Percentiles rank a stretch among this genome's conserved stretches.
Evolutionary conservation across 23 tunicate genomes (phyloP).

Genomic region (Ascidia mentula): DNA sequence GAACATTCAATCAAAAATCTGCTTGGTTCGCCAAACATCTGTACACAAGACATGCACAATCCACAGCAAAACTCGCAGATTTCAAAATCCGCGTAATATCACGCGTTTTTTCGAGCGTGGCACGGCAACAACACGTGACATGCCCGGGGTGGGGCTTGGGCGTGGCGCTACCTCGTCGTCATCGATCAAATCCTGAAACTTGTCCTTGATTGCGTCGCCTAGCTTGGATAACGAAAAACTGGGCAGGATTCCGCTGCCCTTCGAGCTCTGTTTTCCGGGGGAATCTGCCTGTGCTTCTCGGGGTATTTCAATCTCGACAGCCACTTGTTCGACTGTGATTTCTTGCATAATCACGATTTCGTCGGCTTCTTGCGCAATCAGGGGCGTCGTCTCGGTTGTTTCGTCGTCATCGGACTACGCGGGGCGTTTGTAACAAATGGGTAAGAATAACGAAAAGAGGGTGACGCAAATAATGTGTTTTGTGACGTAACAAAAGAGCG

Average conservation of each 20-base stretch:
- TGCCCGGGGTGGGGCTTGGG: constrained; percentile 3
- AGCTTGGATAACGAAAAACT: neutral
- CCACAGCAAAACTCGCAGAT: too few species aligned
- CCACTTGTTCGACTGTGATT: neutral
- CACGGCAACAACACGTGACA: neutral
- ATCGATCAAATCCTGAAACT: neutral
- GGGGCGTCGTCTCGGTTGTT: neutral
- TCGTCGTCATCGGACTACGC: neutral
- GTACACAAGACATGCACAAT: too few species aligned
- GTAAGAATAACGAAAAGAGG: neutral
- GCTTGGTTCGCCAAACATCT: too few species aligned
- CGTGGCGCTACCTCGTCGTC: constrained; percentile 9
- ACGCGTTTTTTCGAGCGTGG: too few species aligned
- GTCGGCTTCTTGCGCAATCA: neutral
- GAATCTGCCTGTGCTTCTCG: neutral
- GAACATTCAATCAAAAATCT: too few species aligned
- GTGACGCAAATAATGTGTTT: neutral
- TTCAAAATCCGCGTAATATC: too few species aligned
- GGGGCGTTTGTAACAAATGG: neutral
- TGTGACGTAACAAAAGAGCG: neutral
- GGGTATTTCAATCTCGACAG: neutral
- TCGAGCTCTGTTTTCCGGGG: constrained; percentile 7
- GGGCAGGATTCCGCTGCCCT: neutral
- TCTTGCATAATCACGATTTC: neutral
- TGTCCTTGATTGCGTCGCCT: neutral